Base-by-base conservation (phyloP, 2,888 invertebrate genomes). In the Matsumyia berberina region DNA sequence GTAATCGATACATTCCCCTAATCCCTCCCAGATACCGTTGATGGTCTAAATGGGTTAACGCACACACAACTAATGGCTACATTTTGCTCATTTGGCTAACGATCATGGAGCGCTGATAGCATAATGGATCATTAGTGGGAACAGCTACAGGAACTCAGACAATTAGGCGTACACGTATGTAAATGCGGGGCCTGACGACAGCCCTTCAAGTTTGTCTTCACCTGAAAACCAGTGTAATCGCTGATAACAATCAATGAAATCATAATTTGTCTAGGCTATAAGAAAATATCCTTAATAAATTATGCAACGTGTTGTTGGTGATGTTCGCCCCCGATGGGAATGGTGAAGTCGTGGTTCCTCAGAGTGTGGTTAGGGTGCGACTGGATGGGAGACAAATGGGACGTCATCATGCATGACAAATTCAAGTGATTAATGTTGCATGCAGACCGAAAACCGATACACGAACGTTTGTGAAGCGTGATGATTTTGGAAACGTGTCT, bases 361-460 rank as follows among this genome's bases (percentile, higher is more conserved):
- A 31, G 53, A 42, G 17, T 12, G 33, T 8, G 33, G 2, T n/a
- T n/a, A 9, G 7, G 9, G 11, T 12, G 31, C 4, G 33, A 24
- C 9, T 5, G 19, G 35, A n/a, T 5, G 35, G 9, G 58, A 37
- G 62, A 74, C 62, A 74, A 66, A 72, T 72, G 70, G 66, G 37
- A 67, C 82, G 39, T 72, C 42, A 77, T 70, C 72, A 35, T 72
- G 77, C 44, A 70, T 77, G 72, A 72, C 66, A 77, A 77, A 77
- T 53, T 60, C 39, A 44, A 37, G 66, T 72, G 82, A 82, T 82
- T 77, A 77, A 72, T 77, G 82, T 46, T 53, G 46, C 46, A 60
- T 67, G 53, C 33, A 33, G 24, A 57, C 12, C 42, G 31, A 19
- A 42, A 51, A 39, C 12, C 51, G 49, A 67, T 46, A 46, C 39